A percentile compares a stretch with the other conserved stretches of the same genome.
These are phyloP conservation scores for Shinisaurus crocodilurus DNA, from an alignment of 2,113 vertebrate genomes.

Conservation along the genomic window DNA sequence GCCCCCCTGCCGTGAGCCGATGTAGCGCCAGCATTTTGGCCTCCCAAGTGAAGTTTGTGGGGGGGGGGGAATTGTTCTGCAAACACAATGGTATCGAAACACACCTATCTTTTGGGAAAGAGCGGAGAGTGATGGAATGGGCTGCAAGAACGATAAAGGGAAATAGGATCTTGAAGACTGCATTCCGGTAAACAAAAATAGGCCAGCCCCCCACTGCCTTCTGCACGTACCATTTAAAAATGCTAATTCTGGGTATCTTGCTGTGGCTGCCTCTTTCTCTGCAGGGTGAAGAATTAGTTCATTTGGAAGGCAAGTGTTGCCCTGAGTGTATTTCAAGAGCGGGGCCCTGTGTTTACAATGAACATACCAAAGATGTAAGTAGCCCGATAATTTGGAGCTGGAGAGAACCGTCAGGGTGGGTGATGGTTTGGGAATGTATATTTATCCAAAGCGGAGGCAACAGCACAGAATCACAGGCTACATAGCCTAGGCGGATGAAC, in stretches of 20 bases:
- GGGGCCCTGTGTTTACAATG: constrained; percentile 80
- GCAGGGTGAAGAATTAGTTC: constrained; percentile 87
- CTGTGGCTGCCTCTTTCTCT: constrained; percentile 50
- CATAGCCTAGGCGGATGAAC: not conserved
- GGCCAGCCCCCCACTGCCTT: constrained; percentile 53
- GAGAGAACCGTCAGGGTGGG: not conserved
- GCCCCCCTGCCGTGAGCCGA: not conserved
- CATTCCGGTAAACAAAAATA: constrained; percentile 54
- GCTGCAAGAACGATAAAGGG: constrained; percentile 58
- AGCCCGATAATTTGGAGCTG: constrained; percentile 14
- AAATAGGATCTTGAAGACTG: constrained; percentile 60
- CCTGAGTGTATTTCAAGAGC: constrained; percentile 84
- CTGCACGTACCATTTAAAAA: constrained; percentile 17
- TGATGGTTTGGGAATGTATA: not conserved
- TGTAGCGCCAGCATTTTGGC: not conserved
- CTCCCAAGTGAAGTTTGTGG: not conserved
- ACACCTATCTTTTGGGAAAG: constrained; percentile 23
- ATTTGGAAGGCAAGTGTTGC: constrained; percentile 89
- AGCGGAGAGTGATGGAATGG: constrained; percentile 32
- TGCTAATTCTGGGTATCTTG: constrained; percentile 45
- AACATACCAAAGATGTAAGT: constrained; percentile 83
- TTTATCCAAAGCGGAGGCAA: not conserved
- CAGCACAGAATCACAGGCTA: too few species aligned
- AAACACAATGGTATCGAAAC: not conserved
- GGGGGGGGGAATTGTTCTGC: not conserved